These are phyloP conservation scores for Nothoprocta perdicaria DNA, from an alignment of 2,113 vertebrate species.

Conservation along the genomic window DNA sequence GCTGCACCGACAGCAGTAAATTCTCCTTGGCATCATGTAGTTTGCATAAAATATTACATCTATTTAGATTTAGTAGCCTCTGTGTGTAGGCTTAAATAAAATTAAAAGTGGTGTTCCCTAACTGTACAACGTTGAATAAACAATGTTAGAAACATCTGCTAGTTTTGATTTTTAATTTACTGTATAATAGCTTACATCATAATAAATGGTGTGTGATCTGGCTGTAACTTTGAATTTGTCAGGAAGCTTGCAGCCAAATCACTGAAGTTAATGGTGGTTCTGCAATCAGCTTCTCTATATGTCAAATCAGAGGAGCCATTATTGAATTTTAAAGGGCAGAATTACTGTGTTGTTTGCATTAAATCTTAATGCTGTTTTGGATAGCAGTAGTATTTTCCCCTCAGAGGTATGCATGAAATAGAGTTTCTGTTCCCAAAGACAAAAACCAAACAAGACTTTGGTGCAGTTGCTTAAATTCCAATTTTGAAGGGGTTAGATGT, in stretches of 20 bases:
- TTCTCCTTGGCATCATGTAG: not conserved
- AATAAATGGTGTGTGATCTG: constrained; percentile 40
- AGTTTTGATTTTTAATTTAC: constrained; percentile 56
- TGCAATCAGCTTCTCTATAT: constrained; percentile 32
- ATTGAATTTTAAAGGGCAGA: constrained; percentile 60
- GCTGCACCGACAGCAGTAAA: not conserved
- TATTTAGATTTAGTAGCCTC: not conserved
- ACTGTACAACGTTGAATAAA: constrained; percentile 16
- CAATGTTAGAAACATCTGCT: constrained; percentile 33
- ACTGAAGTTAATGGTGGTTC: constrained; percentile 49
- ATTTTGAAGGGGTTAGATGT: not conserved
- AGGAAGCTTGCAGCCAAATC: constrained; percentile 32
- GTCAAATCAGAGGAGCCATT: constrained; percentile 36
- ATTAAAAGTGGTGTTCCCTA: accelerated
- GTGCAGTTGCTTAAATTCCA: not conserved
- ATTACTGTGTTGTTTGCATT: constrained; percentile 42
- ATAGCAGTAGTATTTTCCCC: not conserved
- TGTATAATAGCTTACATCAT: constrained; percentile 35
- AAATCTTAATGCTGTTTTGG: constrained; percentile 36
- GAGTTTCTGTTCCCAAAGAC: not conserved
- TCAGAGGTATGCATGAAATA: not conserved
- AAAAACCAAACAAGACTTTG: not conserved
- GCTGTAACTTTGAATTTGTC: constrained; percentile 45
- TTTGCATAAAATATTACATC: not conserved
- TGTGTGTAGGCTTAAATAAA: not conserved